Percentiles rank a stretch among this genome's conserved stretches.
These are phyloP conservation scores for Aphelocoma californica DNA, from an alignment of 2,797 vertebrate genomes.

Conservation along the genomic window DNA sequence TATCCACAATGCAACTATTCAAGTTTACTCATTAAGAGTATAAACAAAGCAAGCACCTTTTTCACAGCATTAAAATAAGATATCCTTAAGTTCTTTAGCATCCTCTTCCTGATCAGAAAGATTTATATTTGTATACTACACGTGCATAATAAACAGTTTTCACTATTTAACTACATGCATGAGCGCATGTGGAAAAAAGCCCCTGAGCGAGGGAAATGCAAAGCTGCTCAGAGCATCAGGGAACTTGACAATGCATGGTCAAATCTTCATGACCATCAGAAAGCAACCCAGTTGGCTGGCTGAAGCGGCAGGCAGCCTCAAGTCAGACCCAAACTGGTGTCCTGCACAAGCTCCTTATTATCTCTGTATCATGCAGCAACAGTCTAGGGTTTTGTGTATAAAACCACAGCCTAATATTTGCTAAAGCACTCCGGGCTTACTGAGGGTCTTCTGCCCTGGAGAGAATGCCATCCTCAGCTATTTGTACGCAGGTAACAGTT, in stretches of 20 bases:
- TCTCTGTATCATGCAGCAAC: neutral
- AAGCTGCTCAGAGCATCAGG: neutral
- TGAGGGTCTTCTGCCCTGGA: neutral
- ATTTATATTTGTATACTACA: neutral
- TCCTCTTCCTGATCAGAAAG: neutral
- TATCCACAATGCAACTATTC: neutral
- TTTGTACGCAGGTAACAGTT: fast-evolving
- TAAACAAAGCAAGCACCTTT: neutral
- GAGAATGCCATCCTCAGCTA: neutral
- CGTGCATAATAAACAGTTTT: neutral
- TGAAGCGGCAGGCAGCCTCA: neutral
- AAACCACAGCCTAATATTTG: neutral
- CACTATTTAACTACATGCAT: neutral
- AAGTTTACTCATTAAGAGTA: neutral
- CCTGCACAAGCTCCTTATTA: neutral
- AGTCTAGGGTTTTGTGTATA: neutral
- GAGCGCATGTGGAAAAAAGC: fast-evolving
- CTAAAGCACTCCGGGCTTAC: neutral
- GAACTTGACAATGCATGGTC: neutral
- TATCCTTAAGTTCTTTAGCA: neutral
- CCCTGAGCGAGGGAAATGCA: neutral
- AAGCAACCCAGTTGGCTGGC: neutral
- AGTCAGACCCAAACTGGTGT: neutral
- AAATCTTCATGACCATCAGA: neutral
- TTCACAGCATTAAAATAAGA: neutral